Evolutionary conservation across 30 jellyfish, hydroid and myxozoan species (phyloP).

Genomic region (Chrysaora quinquecirrha): DNA sequence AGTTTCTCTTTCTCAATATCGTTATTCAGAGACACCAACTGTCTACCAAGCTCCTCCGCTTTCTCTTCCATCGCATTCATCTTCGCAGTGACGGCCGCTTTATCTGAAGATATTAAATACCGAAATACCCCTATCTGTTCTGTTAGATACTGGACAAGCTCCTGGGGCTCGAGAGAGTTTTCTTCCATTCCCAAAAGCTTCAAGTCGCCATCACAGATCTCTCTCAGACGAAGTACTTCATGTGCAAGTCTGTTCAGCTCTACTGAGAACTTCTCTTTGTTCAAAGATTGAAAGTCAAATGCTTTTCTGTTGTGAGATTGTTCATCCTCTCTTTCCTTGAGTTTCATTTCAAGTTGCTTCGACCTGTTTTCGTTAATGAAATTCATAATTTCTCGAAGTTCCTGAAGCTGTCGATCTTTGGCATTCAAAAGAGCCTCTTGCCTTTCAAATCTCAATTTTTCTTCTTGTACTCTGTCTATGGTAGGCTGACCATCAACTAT

Average conservation of each 20-base stretch:
- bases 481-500: too few species aligned
- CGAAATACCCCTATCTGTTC: constrained; percentile 34
- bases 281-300: neutral
- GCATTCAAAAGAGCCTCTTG: constrained; percentile 9
- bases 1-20: constrained; percentile 49
- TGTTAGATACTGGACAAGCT: constrained; percentile 14
- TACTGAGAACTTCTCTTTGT: neutral
- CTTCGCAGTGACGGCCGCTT: constrained; percentile 57
- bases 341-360: neutral
- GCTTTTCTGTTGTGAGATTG: neutral
- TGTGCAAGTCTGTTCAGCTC: neutral
- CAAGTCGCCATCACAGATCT: constrained; percentile 2
- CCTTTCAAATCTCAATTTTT: neutral
- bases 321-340: neutral
- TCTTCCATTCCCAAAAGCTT: constrained; percentile 9
- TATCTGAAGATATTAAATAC: constrained; percentile 39
- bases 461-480: neutral
- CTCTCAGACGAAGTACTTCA: neutral
- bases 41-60: constrained; percentile 34
- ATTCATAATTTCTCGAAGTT: neutral
- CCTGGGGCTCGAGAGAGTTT: constrained; percentile 10
- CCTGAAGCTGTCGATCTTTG: constrained; percentile 8
- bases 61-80: constrained; percentile 46
- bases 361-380: neutral
- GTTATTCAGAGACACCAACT: constrained; percentile 3